Conservation (phyloP, 2,113 vertebrate species). For the Toxotes chatareus region DNA sequence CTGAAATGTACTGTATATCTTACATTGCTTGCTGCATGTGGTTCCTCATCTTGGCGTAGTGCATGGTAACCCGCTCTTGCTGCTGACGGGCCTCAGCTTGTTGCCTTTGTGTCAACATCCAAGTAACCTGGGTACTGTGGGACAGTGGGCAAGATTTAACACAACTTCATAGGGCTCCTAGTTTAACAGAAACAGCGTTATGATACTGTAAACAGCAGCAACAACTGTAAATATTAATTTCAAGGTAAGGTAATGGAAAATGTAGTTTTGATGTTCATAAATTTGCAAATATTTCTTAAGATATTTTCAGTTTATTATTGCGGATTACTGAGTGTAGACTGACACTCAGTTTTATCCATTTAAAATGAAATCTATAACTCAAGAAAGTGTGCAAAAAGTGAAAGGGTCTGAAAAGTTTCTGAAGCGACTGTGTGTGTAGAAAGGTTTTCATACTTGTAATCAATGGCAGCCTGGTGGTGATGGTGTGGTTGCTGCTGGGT, state of each 20-base stretch:
- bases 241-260: background rate
- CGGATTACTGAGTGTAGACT: background rate
- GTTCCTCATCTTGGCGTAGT: constrained; percentile 96
- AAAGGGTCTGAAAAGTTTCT: background rate
- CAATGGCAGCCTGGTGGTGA: constrained; percentile 88
- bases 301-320: background rate
- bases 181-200: background rate
- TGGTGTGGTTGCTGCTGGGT: constrained; percentile 71
- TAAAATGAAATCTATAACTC: background rate
- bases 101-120: constrained; percentile 97
- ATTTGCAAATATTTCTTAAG: background rate
- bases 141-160: constrained; percentile 2
- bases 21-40: constrained; percentile 97
- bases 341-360: background rate
- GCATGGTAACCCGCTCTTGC: constrained; percentile 92
- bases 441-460: constrained; percentile 91
- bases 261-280: background rate
- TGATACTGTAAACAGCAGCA: background rate
- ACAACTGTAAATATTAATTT: background rate
- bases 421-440: background rate
- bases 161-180: background rate
- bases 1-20: constrained; percentile 40
- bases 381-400: background rate
- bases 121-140: constrained; percentile 94
- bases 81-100: constrained; percentile 93